Evolutionary conservation across 2,888 invertebrate species (phyloP).

Genomic region (Melieria crassipennis): DNA sequence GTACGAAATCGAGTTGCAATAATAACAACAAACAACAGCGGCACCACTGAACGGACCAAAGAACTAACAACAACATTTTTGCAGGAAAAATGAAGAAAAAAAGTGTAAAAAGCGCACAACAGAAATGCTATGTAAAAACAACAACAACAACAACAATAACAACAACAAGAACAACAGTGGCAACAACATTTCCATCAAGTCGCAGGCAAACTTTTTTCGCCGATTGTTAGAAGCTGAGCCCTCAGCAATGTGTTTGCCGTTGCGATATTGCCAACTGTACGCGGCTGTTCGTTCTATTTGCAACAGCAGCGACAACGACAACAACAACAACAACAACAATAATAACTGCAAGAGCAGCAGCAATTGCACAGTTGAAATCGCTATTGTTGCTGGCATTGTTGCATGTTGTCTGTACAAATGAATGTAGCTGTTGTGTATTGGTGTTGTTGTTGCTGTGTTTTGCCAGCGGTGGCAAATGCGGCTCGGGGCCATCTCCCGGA

Average conservation of each 20-base stretch:
- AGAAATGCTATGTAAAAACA: no score
- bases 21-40: slow-evolving; percentile 8
- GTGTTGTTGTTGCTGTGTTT: slow-evolving; percentile 32
- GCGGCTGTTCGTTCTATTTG: background rate
- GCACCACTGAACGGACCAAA: background rate
- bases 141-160: no score
- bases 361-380: slow-evolving; percentile 17
- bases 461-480: slow-evolving; percentile 1
- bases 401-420: slow-evolving; percentile 29
- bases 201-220: background rate
- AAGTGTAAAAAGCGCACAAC: no score
- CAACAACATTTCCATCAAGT: slow-evolving; percentile 22
- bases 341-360: background rate
- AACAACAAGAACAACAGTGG: no score
- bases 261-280: no score
- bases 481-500: slow-evolving; percentile 23
- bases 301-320: background rate
- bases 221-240: no score
- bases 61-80: no score
- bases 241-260: no score
- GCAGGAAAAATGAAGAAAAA: no score
- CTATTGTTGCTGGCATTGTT: background rate
- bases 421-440: slow-evolving; percentile 29
- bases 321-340: background rate
- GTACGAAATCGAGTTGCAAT: slow-evolving; percentile 19